Base-by-base conservation (phyloP, 2,113 vertebrate genomes). In the Cyanoderma ruficeps region DNA sequence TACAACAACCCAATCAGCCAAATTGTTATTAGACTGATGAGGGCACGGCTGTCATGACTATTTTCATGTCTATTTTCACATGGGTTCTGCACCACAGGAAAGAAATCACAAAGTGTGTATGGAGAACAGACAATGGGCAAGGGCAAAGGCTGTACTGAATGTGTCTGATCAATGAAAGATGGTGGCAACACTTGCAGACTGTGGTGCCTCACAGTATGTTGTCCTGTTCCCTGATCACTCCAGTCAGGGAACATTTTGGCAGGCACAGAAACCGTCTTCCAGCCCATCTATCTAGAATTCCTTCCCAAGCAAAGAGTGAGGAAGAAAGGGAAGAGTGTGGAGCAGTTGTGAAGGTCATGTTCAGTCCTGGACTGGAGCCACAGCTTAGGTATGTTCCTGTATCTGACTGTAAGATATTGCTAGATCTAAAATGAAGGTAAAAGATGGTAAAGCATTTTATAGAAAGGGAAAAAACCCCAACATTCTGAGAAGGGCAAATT, bases 171-270 rank as follows among this genome's bases (percentile, higher is more conserved):
- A n/a, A 59, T 10, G 59, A 20, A 46, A 64, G 7, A 4, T 25
- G 25, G 9, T 55, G 59, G 37, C 20, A 60, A 20, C 2, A 13
- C 7, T 17, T 37, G 60, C 59, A 22, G 25, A 12, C 31, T 60
- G 35, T 1, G 0, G 0, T 50, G 17, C 11, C 46, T 82, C 33
- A 33, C 24, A 24, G 15, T 3, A 1, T 55, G 23, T 15, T 78
- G 15, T 3, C 20, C 23, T 9, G 9, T 22, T 41, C 25, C 70
- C 47, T 53, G 17, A n/a, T 33, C 0, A 0, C 10, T 72, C 12
- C 4, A 2, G 9, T n/a, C 9, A 65, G 22, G 12, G 10, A 15
- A 10, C 9, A 37, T 69, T 78, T 60, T 33, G 35, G 19, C 44
- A 82, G 35, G 22, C 12, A 47, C 7, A 61, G 30, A 86, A 75